Evolutionary conservation across 2,797 vertebrate genomes (phyloP), one percentile per base, ranked within the genome.

Genomic region (Chlorospingus flavigularis): DNA sequence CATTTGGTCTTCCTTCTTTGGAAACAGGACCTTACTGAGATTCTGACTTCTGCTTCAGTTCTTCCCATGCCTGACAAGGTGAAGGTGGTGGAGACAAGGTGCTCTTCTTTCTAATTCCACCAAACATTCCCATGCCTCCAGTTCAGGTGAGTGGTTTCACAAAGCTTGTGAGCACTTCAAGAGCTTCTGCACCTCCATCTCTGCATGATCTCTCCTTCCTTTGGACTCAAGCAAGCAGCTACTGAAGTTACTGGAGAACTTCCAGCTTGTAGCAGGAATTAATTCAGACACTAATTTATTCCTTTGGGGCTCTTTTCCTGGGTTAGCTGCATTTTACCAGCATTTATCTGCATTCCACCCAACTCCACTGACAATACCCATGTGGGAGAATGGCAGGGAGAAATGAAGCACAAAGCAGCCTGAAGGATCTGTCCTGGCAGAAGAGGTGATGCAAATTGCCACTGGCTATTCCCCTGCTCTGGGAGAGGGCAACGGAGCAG

Each of bases 241-340:
- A 73, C 60, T 65, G 75, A 82, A 79, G 47, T 30, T 39, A 35
- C 58, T 62, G 67, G 90, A 76, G 88, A 76, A 50, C 71, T 82
- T 85, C 55, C 85, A 91, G 60, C 47, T 45, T 55, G 35, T 17
- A 66, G 57, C 37, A 48, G 28, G 78, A 91, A 88, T 86, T 82
- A 95, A 88, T 85, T 88, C 79, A 86, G 78, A 76, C 61, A 55
- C 45, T 73, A 58, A 76, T 91, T 73, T 90, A 82, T 85, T 91
- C 84, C 80, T 65, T 1, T 16, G 68, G 57, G 81, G 53, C 30
- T 91, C 65, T 68, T 67, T 79, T 47, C 71, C 61, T 55, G 37
- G 53, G 60, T 73, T 72, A 87, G 84, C 62, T 91, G 39, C 26
- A 18, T 75, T 90, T 77, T 51, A 76, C 51, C 75, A 91, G 55